Evolutionary conservation across 2,113 vertebrate species (phyloP), one percentile per base, ranked within the genome.

Genomic region (Phocoena sinus): DNA sequence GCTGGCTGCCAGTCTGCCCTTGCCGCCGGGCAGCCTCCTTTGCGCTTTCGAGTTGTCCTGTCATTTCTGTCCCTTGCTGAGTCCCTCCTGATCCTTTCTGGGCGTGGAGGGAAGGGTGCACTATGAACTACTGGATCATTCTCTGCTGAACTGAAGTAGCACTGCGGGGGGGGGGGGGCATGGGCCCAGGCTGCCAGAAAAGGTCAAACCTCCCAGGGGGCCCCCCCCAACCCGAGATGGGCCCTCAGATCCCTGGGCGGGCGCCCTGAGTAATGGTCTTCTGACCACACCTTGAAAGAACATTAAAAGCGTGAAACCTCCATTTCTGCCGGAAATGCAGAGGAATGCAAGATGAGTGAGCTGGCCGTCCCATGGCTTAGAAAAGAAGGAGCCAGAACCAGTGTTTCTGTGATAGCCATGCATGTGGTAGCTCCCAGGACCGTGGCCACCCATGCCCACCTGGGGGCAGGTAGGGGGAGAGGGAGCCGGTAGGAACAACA

Each of bases 21-120:
- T 26, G 28, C 26, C 3, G 1, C 1, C 3, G 31, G 50, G 5
- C 36, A n/a, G 77, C 20, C 31, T 23, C 31, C 31, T 3, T 8
- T 20, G 21, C 33, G 6, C 41, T 36, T 8, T 0, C 9, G 20
- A 41, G 33, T 13, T 14, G 44, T 33, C 17, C 8, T 17, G 58
- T 38, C 23, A 6, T 4, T 8, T 63, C 58, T 38, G 38, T 31
- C 25, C 31, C 38, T 58, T n/a, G 44, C 67, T 2, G 26, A 33
- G n/a, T 56, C 11, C 83, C 62, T n/a, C 47, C 28, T 26, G 4
- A 2, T 20, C 38, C 17, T 28, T 58, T 56, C 73, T 44, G 50
- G 38, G 50, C 2, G 28, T 33, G 76, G 26, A 18, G 28, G 65
- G 36, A 25, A 13, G 50, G 76, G n/a, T n/a, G 20, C n/a, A 2